Evolutionary conservation across 1,140 invertebrate species (phyloP).

Genomic region (Neuroterus valhalla): DNA sequence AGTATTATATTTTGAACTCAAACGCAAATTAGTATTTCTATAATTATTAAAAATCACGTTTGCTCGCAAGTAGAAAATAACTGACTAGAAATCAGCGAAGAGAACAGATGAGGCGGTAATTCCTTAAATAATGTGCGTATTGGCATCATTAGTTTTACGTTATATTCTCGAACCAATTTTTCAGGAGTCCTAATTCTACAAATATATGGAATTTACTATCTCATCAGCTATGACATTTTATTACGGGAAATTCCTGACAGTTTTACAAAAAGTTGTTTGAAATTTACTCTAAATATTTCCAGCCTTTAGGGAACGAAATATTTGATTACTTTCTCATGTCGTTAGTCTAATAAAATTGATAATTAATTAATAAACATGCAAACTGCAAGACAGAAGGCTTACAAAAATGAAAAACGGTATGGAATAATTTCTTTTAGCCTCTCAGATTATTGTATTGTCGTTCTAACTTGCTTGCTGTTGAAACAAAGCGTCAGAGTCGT

Average conservation of each 20-base stretch:
- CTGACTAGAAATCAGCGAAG: constrained; percentile 14
- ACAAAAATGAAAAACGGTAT: background rate
- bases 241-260: background rate
- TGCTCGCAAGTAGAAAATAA: constrained; percentile 13
- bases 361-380: no score
- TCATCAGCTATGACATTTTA: background rate
- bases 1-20: no score
- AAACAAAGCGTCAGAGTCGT: background rate
- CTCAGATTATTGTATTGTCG: background rate
- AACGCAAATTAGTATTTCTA: no score
- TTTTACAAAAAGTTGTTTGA: background rate
- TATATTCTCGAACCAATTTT: background rate
- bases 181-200: background rate
- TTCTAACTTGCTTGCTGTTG: background rate
- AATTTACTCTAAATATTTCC: background rate
- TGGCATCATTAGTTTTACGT: background rate
- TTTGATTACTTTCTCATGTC: no score
- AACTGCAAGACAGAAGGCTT: no score
- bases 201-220: constrained; percentile 10
- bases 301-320: no score
- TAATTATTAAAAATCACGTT: background rate
- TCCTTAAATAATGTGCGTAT: background rate
- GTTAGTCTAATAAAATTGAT: no score
- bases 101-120: constrained; percentile 4
- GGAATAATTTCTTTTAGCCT: background rate